phyloP scores from a whole-genome alignment of 2,888 invertebrate species.

The Ephialtes manifestator region DNA sequence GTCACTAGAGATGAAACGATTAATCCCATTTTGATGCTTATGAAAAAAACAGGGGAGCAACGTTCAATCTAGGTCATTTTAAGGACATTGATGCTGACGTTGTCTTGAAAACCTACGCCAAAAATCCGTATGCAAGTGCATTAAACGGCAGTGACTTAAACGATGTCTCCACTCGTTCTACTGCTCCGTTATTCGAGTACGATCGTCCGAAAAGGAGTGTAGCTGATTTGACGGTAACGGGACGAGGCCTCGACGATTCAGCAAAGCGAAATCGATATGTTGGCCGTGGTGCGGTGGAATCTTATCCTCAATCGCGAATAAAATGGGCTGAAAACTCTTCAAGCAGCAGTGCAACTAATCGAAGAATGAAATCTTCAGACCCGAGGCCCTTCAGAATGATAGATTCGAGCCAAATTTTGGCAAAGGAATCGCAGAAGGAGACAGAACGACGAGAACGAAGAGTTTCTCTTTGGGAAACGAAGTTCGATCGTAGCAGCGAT shows the following conservation, averaged over 20 bases:
- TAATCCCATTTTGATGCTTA: background rate
- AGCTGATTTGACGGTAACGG: conserved; percentile 32
- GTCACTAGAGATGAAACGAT: too few relatives aligned
- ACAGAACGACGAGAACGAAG: conserved; percentile 52
- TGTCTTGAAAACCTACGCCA: conserved; percentile 41
- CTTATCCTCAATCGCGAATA: conserved; percentile 48
- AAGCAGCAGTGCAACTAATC: conserved; percentile 31
- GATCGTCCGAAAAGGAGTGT: conserved; percentile 20
- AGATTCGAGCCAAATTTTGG: conserved; percentile 55
- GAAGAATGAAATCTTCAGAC: conserved; percentile 60
- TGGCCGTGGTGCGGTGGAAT: conserved; percentile 30
- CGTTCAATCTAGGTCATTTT: conserved; percentile 43
- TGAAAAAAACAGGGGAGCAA: conserved; percentile 34
- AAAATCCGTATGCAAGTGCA: conserved; percentile 45
- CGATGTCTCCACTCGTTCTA: conserved; percentile 42
- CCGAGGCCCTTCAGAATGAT: conserved; percentile 66
- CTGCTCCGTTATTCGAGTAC: conserved; percentile 25
- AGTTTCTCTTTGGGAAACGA: conserved; percentile 63
- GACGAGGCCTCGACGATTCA: conserved; percentile 43
- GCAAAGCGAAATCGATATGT: conserved; percentile 54
- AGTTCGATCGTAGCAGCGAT: conserved; percentile 46
- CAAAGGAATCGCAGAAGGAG: conserved; percentile 46
- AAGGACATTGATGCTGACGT: conserved; percentile 55
- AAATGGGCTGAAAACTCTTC: conserved; percentile 57
- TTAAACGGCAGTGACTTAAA: background rate